These are phyloP conservation scores for Strigamia crassipes DNA, from an alignment of 2,888 invertebrate genomes.

Conservation along the genomic window DNA sequence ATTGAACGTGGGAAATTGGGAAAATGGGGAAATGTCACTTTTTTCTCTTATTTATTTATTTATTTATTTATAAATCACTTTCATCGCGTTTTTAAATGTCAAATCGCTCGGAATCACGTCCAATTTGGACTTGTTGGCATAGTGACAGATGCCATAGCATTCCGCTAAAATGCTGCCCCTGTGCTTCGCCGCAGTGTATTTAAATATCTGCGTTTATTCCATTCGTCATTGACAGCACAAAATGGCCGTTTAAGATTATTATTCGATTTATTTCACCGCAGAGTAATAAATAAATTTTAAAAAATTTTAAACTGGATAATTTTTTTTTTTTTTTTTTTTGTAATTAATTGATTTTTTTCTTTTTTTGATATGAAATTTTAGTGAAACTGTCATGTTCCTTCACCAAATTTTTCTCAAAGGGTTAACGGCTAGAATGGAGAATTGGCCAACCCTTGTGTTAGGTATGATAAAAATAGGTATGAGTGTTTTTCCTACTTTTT, in stretches of 20 bases:
- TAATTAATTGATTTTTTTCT: slow-evolving; percentile 16
- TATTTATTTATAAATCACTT: not conserved
- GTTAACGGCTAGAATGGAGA: slow-evolving; percentile 85
- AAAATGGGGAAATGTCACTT: too few species aligned
- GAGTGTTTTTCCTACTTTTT: slow-evolving; percentile 12
- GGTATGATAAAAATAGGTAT: slow-evolving; percentile 64
- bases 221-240: too few species aligned
- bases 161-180: too few species aligned
- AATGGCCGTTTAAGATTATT: too few species aligned
- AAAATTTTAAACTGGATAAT: not conserved
- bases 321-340: not conserved
- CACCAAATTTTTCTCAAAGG: slow-evolving; percentile 95
- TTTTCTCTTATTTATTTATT: too few species aligned
- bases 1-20: too few species aligned
- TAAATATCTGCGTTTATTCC: too few species aligned
- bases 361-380: slow-evolving; percentile 53
- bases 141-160: not conserved
- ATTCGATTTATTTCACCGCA: too few species aligned
- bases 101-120: too few species aligned
- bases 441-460: slow-evolving; percentile 89
- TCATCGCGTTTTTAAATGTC: too few species aligned
- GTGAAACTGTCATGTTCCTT: slow-evolving; percentile 86
- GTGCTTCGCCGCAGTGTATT: too few species aligned
- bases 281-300: too few species aligned
- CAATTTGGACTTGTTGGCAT: not conserved